These are phyloP conservation scores for Acipenser ruthenus DNA, from an alignment of 2,797 vertebrate genomes.

Conservation along the genomic window DNA sequence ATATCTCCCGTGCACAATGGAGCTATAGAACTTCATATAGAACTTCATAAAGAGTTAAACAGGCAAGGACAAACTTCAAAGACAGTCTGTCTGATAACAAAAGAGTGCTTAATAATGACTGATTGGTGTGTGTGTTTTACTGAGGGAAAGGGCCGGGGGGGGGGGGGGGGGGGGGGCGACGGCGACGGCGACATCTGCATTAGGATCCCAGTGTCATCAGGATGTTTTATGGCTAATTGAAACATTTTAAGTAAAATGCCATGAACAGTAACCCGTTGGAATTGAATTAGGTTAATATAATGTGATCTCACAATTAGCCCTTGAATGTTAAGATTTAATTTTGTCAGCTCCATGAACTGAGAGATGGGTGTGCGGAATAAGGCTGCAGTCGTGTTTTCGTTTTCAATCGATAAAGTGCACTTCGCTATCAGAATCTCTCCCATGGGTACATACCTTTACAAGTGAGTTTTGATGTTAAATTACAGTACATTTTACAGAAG, in stretches of 20 bases:
- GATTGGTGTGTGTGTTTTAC: constrained; percentile 44
- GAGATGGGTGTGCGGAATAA: constrained; percentile 44
- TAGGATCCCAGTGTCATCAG: constrained; percentile 49
- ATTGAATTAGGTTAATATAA: constrained; percentile 70
- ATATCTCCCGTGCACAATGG: constrained; percentile 66
- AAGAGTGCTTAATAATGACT: constrained; percentile 65
- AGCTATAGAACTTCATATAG: constrained; percentile 60
- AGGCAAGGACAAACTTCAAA: constrained; percentile 64
- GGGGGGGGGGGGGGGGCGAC: no score
- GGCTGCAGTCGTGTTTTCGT: constrained; percentile 25
- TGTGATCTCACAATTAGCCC: constrained; percentile 78
- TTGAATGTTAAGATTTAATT: constrained; percentile 75
- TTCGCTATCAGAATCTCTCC: constrained; percentile 32
- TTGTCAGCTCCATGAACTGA: constrained; percentile 76
- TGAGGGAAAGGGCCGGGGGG: constrained; percentile 31
- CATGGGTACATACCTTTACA: constrained; percentile 31
- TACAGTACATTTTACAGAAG: not conserved
- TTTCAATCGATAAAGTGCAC: constrained; percentile 48
- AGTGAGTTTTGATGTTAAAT: constrained; percentile 21
- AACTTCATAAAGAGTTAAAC: constrained; percentile 62
- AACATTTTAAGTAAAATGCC: constrained; percentile 66
- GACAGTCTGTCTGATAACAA: constrained; percentile 50
- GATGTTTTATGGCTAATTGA: constrained; percentile 72
- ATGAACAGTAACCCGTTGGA: constrained; percentile 65
- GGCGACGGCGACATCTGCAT: no score